Conservation (phyloP, 2,888 invertebrate genomes). For the Trypoxylon attenuatum region DNA sequence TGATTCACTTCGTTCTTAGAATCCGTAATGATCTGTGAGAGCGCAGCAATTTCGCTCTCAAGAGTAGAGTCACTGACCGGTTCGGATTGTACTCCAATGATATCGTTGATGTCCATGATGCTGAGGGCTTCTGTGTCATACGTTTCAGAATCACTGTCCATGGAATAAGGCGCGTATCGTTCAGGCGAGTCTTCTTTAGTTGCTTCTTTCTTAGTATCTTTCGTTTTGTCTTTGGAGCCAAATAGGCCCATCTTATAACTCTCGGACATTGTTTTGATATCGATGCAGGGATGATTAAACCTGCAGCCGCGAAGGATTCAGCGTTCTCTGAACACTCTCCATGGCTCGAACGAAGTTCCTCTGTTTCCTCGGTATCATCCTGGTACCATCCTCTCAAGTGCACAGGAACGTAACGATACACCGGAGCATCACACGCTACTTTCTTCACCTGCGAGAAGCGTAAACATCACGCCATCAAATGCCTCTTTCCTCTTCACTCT, state of each 20-base stretch:
- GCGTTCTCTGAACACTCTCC: neutral
- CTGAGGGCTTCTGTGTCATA: constrained; percentile 64
- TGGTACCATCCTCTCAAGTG: neutral
- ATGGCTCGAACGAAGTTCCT: too few relatives aligned
- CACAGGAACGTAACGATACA: neutral
- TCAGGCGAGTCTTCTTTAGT: constrained; percentile 50
- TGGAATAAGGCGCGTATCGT: constrained; percentile 57
- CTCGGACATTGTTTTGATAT: constrained; percentile 62
- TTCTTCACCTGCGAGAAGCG: neutral
- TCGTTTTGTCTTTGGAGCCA: constrained; percentile 62
- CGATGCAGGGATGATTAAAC: constrained; percentile 25
- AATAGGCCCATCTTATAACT: constrained; percentile 65
- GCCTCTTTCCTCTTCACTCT: neutral
- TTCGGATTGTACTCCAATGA: constrained; percentile 62
- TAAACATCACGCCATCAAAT: too few relatives aligned
- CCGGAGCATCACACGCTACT: neutral
- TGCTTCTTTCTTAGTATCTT: constrained; percentile 43
- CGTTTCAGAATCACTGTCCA: constrained; percentile 63
- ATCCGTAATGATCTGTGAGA: constrained; percentile 69
- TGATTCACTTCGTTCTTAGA: constrained; percentile 51
- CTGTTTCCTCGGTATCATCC: neutral
- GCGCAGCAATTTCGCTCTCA: constrained; percentile 68
- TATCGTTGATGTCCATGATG: constrained; percentile 68
- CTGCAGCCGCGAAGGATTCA: constrained; percentile 11
- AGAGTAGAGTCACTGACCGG: constrained; percentile 64